Evolutionary conservation across 2,888 invertebrate species (phyloP), one percentile per base, ranked within the genome.

Genomic region (Ctenicera cuprea): DNA sequence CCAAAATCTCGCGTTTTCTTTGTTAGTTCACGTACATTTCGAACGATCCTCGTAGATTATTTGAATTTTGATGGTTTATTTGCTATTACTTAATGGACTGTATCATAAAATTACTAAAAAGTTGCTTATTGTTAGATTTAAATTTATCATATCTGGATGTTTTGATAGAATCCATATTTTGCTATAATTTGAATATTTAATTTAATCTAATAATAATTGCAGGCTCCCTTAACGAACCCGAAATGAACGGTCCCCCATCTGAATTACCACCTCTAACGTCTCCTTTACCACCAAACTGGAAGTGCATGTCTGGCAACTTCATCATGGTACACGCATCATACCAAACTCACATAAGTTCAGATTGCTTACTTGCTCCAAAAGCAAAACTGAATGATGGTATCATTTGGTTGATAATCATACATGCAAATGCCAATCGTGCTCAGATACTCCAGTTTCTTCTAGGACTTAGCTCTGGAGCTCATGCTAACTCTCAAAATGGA

Each of bases 311-410:
- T 78, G 97, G 95, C 4, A 90, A 91, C 74, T 93, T 92, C 82
- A 87, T 93, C 1, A 90, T 93, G 92, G 85, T 98, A 2, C 96
- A 97, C 85, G 96, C 96, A 0, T 92, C 94, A 0, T 97, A 95
- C 86, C 96, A 96, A 85, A 92, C 95, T 1, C 97, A 97, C 87
- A 90, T 98, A 68, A 94, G 95, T n/a, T 93, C 94, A 80, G 97
- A 97, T 84, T 92, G 94, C 78, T 88, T 94, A 45, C 94, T 97
- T 85, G 95, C 97, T 0, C 98, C 99, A 0, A 91, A 93, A 57
- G 95, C 98, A 0, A 92, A 92, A 79, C 89, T 98, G 38, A 93
- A 95, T 76, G 99, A 99, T 85, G 97, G 97, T 0, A 89, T 94
- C 43, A 97, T 99, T 84, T 97, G 97, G 93, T 89, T 99, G 84